Conservation (phyloP, 2,797 vertebrate genomes). For the Lophura swinhoii region DNA sequence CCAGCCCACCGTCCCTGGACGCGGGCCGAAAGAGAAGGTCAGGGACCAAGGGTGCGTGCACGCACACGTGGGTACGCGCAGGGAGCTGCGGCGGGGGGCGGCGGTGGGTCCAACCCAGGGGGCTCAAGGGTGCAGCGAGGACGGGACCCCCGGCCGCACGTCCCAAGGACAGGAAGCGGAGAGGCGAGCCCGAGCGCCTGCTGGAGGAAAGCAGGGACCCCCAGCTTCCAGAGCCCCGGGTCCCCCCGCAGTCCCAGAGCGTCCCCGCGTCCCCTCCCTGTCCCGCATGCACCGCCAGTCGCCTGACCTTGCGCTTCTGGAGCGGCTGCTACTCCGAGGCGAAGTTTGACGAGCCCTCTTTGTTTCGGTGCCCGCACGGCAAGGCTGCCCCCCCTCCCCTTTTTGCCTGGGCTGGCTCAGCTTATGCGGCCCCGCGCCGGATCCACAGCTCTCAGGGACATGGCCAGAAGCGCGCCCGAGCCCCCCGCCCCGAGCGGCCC, state of each 20-base stretch:
- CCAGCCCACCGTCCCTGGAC: slow-evolving; percentile 31
- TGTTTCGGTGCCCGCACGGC: slow-evolving; percentile 73
- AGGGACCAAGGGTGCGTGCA: slow-evolving; percentile 45
- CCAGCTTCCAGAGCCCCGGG: not conserved
- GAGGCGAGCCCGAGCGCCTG: not conserved
- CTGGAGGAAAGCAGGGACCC: not conserved
- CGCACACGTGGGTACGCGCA: not conserved
- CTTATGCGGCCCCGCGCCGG: not conserved
- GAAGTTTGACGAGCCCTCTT: slow-evolving; percentile 81
- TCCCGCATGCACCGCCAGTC: slow-evolving; percentile 28
- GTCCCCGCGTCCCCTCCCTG: not conserved
- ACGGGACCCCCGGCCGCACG: not conserved
- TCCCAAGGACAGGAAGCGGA: slow-evolving; percentile 5
- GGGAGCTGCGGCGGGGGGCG: not conserved
- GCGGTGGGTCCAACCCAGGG: not conserved
- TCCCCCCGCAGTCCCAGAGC: not conserved
- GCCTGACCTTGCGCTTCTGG: slow-evolving; percentile 80
- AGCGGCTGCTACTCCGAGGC: slow-evolving; percentile 68
- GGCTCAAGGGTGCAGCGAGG: not conserved
- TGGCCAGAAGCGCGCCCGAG: not conserved
- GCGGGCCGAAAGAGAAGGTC: slow-evolving; percentile 41
- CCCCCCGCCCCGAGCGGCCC: not conserved
- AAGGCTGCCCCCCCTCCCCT: slow-evolving; percentile 16
- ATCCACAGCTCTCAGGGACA: not conserved
- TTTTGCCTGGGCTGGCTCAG: not conserved